A percentile compares a stretch with the other conserved stretches of the same genome.
phyloP scores from a whole-genome alignment of 2,888 invertebrate genomes.

The Eledona agricola region DNA sequence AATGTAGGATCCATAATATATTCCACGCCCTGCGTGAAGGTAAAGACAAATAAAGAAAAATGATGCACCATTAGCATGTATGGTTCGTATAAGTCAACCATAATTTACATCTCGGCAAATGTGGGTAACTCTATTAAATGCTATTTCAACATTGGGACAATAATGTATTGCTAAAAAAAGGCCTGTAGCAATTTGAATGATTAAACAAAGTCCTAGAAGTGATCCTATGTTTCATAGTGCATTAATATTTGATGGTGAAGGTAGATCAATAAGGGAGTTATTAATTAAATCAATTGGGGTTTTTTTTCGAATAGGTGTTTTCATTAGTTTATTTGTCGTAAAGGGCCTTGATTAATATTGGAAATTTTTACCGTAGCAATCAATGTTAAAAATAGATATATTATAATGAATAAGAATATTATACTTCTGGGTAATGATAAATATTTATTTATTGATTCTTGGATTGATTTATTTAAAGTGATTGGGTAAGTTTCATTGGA shows the following conservation, averaged over 20 bases:
- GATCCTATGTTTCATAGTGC: slow-evolving; percentile 77
- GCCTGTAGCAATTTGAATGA: slow-evolving; percentile 74
- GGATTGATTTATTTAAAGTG: slow-evolving; percentile 24
- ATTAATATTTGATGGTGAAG: slow-evolving; percentile 70
- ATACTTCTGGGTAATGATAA: slow-evolving; percentile 66
- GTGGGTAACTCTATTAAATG: slow-evolving; percentile 73
- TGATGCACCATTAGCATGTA: slow-evolving; percentile 78
- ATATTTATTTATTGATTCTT: slow-evolving; percentile 65
- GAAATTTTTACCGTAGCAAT: slow-evolving; percentile 69
- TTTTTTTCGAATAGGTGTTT: slow-evolving; percentile 63
- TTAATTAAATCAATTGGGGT: slow-evolving; percentile 68
- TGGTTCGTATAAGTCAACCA: slow-evolving; percentile 72
- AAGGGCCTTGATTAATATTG: slow-evolving; percentile 65
- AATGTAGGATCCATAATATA: slow-evolving; percentile 64
- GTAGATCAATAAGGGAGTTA: slow-evolving; percentile 68
- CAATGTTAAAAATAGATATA: slow-evolving; percentile 70
- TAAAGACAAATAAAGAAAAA: slow-evolving; percentile 78
- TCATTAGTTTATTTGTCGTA: slow-evolving; percentile 66
- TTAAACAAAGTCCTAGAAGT: slow-evolving; percentile 70
- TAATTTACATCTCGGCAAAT: slow-evolving; percentile 76
- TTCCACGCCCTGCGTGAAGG: slow-evolving; percentile 73
- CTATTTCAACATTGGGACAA: slow-evolving; percentile 69
- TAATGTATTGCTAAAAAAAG: slow-evolving; percentile 77
- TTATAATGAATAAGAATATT: slow-evolving; percentile 66
- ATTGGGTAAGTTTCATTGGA: no score